Base-by-base conservation (phyloP, 2,888 invertebrate genomes). In the Cotesia congregata region DNA sequence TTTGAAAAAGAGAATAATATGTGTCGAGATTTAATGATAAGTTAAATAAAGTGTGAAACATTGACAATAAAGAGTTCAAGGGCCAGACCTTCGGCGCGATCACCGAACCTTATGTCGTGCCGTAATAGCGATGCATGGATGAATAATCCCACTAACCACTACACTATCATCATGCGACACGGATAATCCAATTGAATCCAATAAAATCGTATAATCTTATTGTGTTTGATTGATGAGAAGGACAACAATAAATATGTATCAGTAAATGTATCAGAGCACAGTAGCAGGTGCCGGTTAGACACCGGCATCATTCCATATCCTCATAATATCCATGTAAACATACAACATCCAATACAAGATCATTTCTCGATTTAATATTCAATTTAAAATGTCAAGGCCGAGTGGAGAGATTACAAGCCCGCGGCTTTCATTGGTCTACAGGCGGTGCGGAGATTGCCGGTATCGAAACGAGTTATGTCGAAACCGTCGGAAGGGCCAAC, bases 301-400 rank as follows among this genome's bases (percentile, higher is more conserved):
- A 12, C 50, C 50, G 50, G 12, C 50, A 50, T 50, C 12, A 50
- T 50, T 50, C 7, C 50, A 50, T 50, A 12, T 9, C 30, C 30
- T 30, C 30, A 30, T 30, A 30, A 30, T 30, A 30, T 30, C 30
- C 30, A 30, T 30, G 30, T 30, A 30, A 30, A 30, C 30, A 30
- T 30, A 30, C 30, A 30, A 30, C 30, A 30, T 30, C 30, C 3
- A 30, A 41, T 40, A 7, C n/a, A 6, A 38, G 64, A 72, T 72
- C 72, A 50, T 73, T 73, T 67, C 73, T 73, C 73, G 30, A 30
- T 30, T 30, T 30, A 67, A 20, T 41, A 73, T 73, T 67, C 67
- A 73, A 73, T 73, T 73, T n/a, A 5, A 73, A 67, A 73, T 73
- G 67, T 67, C 73, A 67, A 73, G 67, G 73, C 50, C 59, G 59